These are phyloP conservation scores for Bombycilla garrulus DNA, from an alignment of 2,113 vertebrate species.

Conservation along the genomic window DNA sequence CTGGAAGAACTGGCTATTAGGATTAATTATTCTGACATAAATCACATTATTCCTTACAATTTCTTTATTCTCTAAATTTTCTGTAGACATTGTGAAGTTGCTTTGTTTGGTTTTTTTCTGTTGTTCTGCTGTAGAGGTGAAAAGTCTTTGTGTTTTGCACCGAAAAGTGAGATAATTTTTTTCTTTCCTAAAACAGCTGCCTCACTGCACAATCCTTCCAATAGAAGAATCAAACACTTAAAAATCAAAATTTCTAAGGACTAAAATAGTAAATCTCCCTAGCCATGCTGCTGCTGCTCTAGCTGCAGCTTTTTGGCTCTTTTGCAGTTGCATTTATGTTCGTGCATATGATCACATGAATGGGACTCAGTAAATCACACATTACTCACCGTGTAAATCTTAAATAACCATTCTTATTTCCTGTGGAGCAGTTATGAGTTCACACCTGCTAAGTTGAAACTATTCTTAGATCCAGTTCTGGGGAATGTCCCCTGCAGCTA, in stretches of 20 bases:
- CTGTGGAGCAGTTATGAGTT: neutral
- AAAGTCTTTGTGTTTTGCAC: neutral
- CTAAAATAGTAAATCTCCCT: neutral
- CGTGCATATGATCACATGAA: neutral
- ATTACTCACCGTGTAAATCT: neutral
- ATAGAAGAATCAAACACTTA: neutral
- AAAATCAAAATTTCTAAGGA: neutral
- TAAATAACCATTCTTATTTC: neutral
- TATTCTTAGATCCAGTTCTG: neutral
- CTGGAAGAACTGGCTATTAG: neutral
- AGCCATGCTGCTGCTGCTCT: neutral
- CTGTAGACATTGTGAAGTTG: neutral
- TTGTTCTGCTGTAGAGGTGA: neutral
- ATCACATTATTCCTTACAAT: neutral
- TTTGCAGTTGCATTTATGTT: neutral
- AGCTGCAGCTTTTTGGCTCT: neutral
- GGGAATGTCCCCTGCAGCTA: neutral
- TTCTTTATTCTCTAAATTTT: neutral
- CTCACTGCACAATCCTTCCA: fast-evolving
- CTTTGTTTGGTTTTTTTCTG: neutral
- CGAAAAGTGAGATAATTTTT: neutral
- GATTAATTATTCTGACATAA: neutral
- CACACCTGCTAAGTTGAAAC: neutral
- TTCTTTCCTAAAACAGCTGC: neutral
- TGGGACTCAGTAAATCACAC: neutral